Evolutionary conservation across 2,797 vertebrate species (phyloP).

Genomic region (Mallotus villosus): DNA sequence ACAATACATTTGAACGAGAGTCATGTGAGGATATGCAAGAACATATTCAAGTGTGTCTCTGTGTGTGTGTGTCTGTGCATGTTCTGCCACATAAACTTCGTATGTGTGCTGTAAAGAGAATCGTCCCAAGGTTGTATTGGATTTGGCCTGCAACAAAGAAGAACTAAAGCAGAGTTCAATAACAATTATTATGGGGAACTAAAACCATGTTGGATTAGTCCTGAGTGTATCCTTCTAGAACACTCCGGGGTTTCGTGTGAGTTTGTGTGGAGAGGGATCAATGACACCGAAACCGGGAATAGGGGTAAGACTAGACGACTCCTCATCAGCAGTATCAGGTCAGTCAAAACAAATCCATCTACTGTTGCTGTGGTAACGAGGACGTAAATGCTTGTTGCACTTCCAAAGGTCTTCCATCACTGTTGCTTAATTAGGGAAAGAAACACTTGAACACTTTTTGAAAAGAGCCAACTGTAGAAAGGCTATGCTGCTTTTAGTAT

Average conservation of each 20-base stretch:
- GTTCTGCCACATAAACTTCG: neutral
- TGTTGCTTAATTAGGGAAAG: no score
- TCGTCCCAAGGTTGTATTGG: slow-evolving; percentile 60
- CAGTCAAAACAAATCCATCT: slow-evolving; percentile 30
- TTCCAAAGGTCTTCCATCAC: neutral
- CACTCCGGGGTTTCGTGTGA: slow-evolving; percentile 40
- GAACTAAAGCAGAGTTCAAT: slow-evolving; percentile 42
- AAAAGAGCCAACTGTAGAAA: no score
- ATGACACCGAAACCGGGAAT: neutral
- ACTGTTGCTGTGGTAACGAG: slow-evolving; percentile 12
- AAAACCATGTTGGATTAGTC: slow-evolving; percentile 35
- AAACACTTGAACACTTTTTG: no score
- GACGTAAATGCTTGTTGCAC: neutral
- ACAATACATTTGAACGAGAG: neutral
- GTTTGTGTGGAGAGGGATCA: slow-evolving; percentile 33
- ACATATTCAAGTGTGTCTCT: neutral
- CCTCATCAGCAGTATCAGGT: neutral
- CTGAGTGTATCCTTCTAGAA: slow-evolving; percentile 35
- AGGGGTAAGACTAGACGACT: slow-evolving; percentile 12
- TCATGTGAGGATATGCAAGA: neutral
- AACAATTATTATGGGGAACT: slow-evolving; percentile 61
- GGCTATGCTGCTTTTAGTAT: no score
- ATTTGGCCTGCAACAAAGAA: slow-evolving; percentile 60
- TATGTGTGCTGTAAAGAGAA: slow-evolving; percentile 1
- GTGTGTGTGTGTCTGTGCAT: slow-evolving; percentile 1